Evolutionary conservation across 2,113 vertebrate genomes (phyloP), one percentile per base, ranked within the genome.

Genomic region (Mionectes macconnelli): DNA sequence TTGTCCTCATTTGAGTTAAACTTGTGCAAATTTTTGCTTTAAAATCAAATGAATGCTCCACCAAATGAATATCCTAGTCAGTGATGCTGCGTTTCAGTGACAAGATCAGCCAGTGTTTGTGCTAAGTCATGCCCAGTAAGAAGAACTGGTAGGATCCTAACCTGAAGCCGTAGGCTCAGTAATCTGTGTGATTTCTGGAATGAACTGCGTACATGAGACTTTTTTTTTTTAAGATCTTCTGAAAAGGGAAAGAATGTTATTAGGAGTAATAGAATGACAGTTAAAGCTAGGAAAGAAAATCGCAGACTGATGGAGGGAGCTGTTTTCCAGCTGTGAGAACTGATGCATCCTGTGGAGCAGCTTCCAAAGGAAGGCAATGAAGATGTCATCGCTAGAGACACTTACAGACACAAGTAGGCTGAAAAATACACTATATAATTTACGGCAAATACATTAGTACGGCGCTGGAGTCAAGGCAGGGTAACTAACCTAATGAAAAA

Each of bases 241-340:
- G 62, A 79, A 77, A 35, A 73, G 28, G 22, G 27, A 42, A 83
- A 69, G 30, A 53, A 67, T 90, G 44, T 86, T 73, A 73, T 63
- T 90, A 66, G 42, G 21, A 59, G 39, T 88, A 94, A 83, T 44
- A 68, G 59, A 87, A 50, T 81, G 82, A 63, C 50, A 88, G 78
- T 73, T 87, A 87, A 93, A 87, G 63, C 14, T 69, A 82, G 8
- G 70, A 55, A 93, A 72, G 59, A 80, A 90, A 96, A 90, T 67
- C 67, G 55, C 77, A 88, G 82, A 35, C 50, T 93, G 82, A 84
- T 72, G 37, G 52, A 84, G 44, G 55, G 22, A 90, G 30, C 33
- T 84, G 1, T 91, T 93, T 86, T 83, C 93, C 55, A 86, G 56
- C 75, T 94, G 75, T 86, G 92, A 86, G 74, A 83, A 50, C 47